Base-by-base conservation (phyloP, 2,797 vertebrate species). In the Artibeus lituratus region DNA sequence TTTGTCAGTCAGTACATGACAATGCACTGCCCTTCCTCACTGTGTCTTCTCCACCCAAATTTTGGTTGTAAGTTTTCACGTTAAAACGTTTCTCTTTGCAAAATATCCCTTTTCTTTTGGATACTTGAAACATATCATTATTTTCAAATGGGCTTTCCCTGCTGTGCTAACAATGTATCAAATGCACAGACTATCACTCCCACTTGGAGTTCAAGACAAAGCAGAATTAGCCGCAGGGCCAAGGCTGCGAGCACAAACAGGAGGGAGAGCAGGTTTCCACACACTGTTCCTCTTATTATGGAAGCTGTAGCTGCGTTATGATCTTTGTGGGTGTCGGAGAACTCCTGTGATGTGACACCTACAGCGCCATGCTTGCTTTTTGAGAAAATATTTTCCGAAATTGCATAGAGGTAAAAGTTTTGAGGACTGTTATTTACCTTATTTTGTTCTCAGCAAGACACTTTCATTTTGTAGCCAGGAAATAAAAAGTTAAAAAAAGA, bases 401-500 rank as follows among this genome's bases (percentile, higher is more conserved):
- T 81, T 73, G 37, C 47, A 69, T 84, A 76, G 91, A 92, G 90
- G 49, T 97, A 91, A 67, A 95, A 73, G 49, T 74, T 96, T 95
- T 42, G 14, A 96, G 29, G 21, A 32, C 92, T 96, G 51, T 95
- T 96, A 97, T 96, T 97, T 83, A 96, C 87, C 51, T 97, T 90
- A 95, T 96, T 96, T 97, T 96, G 42, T 91, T 96, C 95, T 93
- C 95, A 93, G 91, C 83, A 94, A 95, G 96, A 77, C 22, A 72
- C 39, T 91, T 94, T 82, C 53, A 67, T 70, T 91, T 76, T 62
- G 19, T 55, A 90, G 49, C 4, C 21, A 88, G 18, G 7, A 81
- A 90, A 69, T 29, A 7, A 39, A 12, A 44, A 7, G 26, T 16
- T 15, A 4, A 44, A 72, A 37, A 78, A 37, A 37, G 3, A 8